Evolutionary conservation across 1,140 invertebrate genomes (phyloP).

Genomic region (Trichonephila clavata): DNA sequence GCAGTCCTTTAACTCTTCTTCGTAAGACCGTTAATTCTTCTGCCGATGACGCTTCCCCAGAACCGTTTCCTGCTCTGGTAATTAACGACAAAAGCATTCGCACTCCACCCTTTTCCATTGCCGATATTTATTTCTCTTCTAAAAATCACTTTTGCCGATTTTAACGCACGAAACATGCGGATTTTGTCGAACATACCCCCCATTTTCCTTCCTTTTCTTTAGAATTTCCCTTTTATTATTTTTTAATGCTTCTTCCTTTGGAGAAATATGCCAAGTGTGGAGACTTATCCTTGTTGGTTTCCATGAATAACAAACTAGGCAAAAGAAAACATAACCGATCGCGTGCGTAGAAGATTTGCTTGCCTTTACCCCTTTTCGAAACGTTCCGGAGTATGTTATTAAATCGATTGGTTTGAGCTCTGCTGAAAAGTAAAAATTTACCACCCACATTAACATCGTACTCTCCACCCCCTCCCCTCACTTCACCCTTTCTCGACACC

Average conservation of each 20-base stretch:
- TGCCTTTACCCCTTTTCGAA: neutral
- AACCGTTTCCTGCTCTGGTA: neutral
- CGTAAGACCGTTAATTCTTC: neutral
- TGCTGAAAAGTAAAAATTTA: constrained; percentile 30
- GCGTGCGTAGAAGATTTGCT: constrained; percentile 16
- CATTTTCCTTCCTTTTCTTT: neutral
- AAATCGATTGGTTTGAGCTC: constrained; percentile 22
- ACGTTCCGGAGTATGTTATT: constrained; percentile 15
- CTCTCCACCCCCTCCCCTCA: neutral
- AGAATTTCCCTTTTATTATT: neutral
- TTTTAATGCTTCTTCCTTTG: neutral
- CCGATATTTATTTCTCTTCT: constrained; percentile 16
- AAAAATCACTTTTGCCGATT: constrained; percentile 31
- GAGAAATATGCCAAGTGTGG: constrained; percentile 7
- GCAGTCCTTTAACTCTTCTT: neutral
- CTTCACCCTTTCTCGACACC: neutral
- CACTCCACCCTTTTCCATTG: constrained; percentile 7
- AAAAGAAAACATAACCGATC: constrained; percentile 3
- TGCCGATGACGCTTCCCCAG: neutral
- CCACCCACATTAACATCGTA: neutral
- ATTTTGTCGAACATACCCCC: neutral
- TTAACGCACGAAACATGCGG: neutral
- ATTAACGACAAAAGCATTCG: neutral
- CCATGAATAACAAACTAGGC: constrained; percentile 7
- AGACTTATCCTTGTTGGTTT: neutral